These are phyloP conservation scores for Montifringilla adamsi DNA, from an alignment of 2,113 vertebrate species.

Conservation along the genomic window DNA sequence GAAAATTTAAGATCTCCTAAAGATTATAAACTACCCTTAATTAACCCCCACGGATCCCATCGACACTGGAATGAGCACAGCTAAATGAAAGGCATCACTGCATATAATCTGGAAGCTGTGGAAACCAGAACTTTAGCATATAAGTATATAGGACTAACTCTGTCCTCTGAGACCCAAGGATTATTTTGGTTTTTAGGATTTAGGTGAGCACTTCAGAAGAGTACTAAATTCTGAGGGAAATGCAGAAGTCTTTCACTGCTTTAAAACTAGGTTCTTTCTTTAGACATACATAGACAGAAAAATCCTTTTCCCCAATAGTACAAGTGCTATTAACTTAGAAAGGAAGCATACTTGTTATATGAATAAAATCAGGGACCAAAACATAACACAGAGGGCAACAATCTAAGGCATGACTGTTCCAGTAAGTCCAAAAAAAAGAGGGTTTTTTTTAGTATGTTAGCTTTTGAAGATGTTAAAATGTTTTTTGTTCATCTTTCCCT, in stretches of 20 bases:
- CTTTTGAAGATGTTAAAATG: background rate
- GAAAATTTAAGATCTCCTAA: slow-evolving; percentile 37
- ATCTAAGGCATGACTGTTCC: background rate
- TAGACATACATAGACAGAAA: background rate
- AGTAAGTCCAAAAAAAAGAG: background rate
- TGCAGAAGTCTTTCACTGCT: background rate
- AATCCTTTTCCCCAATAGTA: background rate
- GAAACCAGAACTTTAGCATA: background rate
- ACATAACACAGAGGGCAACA: background rate
- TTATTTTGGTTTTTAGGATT: slow-evolving; percentile 30
- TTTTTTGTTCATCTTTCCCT: slow-evolving; percentile 37
- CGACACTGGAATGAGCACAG: background rate
- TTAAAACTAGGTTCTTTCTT: background rate
- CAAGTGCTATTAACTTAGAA: background rate
- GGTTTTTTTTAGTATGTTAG: background rate
- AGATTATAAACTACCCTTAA: slow-evolving; percentile 38
- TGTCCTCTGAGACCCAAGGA: slow-evolving; percentile 3
- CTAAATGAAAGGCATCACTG: background rate
- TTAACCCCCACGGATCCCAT: slow-evolving; percentile 8
- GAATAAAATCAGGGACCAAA: background rate
- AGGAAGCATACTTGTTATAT: background rate
- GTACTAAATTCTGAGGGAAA: background rate
- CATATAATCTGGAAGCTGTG: background rate
- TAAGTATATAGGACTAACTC: background rate
- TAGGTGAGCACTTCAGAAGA: slow-evolving; percentile 3